Evolutionary conservation across 2,888 invertebrate genomes (phyloP).

Genomic region (Sthenelais limicola): DNA sequence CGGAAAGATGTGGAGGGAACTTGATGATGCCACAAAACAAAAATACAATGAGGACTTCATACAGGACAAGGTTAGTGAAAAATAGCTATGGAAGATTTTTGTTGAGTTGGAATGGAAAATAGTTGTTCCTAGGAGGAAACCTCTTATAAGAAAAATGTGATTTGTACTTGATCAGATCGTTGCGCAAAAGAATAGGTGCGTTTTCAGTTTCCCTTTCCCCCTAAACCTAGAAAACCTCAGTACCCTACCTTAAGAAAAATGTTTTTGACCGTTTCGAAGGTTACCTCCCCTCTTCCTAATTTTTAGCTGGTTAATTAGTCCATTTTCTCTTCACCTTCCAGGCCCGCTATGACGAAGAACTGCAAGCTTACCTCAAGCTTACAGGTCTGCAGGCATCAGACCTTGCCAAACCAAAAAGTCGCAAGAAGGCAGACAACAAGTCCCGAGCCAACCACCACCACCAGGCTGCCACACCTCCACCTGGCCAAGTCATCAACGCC

Average conservation of each 20-base stretch:
- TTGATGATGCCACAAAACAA: slow-evolving; percentile 52
- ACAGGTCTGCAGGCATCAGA: slow-evolving; percentile 55
- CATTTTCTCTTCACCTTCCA: slow-evolving; percentile 30
- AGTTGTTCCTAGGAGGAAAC: too few species aligned
- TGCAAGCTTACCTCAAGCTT: slow-evolving; percentile 51
- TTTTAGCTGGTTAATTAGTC: too few species aligned
- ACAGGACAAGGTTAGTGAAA: slow-evolving; percentile 50
- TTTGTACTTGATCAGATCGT: too few species aligned
- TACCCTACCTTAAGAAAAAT: too few species aligned
- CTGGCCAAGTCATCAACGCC: neutral
- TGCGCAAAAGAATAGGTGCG: too few species aligned
- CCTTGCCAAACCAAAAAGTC: slow-evolving; percentile 47
- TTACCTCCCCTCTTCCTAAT: too few species aligned
- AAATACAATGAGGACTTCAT: slow-evolving; percentile 54
- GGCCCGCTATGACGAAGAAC: slow-evolving; percentile 53
- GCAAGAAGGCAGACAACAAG: slow-evolving; percentile 46
- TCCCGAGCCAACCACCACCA: neutral
- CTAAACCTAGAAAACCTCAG: too few species aligned
- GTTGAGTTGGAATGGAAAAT: too few species aligned
- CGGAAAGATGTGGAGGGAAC: slow-evolving; percentile 55
- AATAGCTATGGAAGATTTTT: too few species aligned
- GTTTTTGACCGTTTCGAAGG: too few species aligned
- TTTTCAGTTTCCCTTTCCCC: too few species aligned
- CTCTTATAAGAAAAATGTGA: too few species aligned
- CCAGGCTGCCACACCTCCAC: slow-evolving; percentile 6